These are phyloP conservation scores for Parnassius apollo DNA, from an alignment of 2,888 invertebrate genomes.

Conservation along the genomic window DNA sequence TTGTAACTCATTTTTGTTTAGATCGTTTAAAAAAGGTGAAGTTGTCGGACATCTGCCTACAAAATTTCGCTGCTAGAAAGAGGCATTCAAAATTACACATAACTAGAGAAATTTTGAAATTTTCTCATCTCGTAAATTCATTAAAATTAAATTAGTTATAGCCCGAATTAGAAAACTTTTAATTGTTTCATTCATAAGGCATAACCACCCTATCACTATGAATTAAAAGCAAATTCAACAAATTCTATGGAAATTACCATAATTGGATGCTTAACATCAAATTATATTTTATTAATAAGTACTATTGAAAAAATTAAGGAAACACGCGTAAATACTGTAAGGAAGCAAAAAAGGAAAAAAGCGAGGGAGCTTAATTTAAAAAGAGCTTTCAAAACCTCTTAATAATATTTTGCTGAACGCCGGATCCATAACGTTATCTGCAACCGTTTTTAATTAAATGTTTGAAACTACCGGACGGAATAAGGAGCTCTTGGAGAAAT, in stretches of 20 bases:
- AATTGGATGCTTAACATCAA: not conserved
- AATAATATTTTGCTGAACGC: conserved; percentile 19
- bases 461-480: conserved; percentile 14
- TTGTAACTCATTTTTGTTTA: too few relatives aligned
- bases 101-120: too few relatives aligned
- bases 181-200: too few relatives aligned
- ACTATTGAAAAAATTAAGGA: not conserved
- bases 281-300: conserved; percentile 3
- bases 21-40: too few relatives aligned
- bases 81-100: too few relatives aligned
- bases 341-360: conserved; percentile 11
- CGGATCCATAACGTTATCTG: conserved; percentile 24
- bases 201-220: too few relatives aligned
- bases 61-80: too few relatives aligned
- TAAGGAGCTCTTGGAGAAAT: conserved; percentile 4
- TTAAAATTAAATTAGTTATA: too few relatives aligned
- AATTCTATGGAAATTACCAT: not conserved
- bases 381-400: conserved; percentile 15
- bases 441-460: conserved; percentile 27
- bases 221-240: too few relatives aligned
- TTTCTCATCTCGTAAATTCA: too few relatives aligned
- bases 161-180: too few relatives aligned
- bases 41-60: too few relatives aligned
- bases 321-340: conserved; percentile 8
- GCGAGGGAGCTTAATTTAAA: conserved; percentile 15